Percentiles rank a stretch among this genome's conserved stretches.
Evolutionary conservation across 2,113 vertebrate species (phyloP).

Genomic region (Melanerpes formicivorus): DNA sequence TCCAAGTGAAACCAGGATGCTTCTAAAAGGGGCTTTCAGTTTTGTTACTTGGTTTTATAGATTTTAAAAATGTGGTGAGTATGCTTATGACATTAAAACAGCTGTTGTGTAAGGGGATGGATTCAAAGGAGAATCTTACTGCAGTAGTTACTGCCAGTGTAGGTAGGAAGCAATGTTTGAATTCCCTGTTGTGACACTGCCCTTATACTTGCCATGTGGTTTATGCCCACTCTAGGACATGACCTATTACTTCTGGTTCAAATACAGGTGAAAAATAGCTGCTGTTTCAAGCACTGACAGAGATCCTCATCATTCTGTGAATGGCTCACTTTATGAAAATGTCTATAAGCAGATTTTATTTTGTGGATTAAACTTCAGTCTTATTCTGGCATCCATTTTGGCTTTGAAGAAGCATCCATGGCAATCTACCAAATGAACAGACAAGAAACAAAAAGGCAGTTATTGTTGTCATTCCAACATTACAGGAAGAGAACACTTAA

Average conservation of each 20-base stretch:
- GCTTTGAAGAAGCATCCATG: background rate
- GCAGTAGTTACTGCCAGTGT: background rate
- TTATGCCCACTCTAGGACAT: background rate
- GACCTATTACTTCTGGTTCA: background rate
- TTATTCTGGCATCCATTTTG: background rate
- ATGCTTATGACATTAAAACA: background rate
- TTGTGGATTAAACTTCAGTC: conserved; percentile 20
- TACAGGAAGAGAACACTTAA: conserved; percentile 14
- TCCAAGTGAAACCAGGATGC: background rate
- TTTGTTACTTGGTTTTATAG: background rate
- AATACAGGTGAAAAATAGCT: background rate
- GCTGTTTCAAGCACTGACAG: background rate
- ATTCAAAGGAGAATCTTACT: background rate
- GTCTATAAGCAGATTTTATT: conserved; percentile 1
- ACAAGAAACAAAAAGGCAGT: background rate
- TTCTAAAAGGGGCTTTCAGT: background rate
- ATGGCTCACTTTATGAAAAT: background rate
- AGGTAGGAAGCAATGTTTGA: background rate
- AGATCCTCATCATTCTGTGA: background rate
- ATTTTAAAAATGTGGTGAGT: background rate
- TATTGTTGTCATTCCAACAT: background rate
- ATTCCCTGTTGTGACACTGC: background rate
- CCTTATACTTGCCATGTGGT: background rate
- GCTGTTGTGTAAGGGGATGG: background rate
- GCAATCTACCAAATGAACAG: background rate